Conservation (phyloP, 2,888 invertebrate genomes). For the Melolontha melolontha region DNA sequence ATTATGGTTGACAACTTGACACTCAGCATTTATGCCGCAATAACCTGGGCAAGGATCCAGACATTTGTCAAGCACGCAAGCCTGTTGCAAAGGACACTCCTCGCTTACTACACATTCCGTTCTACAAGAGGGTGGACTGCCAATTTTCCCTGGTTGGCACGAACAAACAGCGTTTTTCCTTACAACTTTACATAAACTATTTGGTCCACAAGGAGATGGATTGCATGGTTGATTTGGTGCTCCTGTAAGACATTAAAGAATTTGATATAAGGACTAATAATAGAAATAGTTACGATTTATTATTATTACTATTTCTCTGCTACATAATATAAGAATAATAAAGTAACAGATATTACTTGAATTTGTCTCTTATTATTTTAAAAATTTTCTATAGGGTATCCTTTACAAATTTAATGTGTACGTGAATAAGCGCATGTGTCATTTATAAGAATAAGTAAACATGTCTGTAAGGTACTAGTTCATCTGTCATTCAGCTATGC, state of each 20-base stretch:
- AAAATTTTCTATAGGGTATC: too few relatives aligned
- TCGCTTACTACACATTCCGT: conserved; percentile 85
- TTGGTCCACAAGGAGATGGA: conserved; percentile 79
- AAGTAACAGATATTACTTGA: too few relatives aligned
- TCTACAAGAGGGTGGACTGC: conserved; percentile 81
- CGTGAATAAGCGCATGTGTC: too few relatives aligned
- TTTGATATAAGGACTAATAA: too few relatives aligned
- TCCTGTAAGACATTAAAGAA: conserved; percentile 54
- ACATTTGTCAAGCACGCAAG: conserved; percentile 87
- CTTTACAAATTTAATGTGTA: too few relatives aligned
- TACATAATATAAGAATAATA: too few relatives aligned
- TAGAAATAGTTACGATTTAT: too few relatives aligned
- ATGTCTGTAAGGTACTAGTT: too few relatives aligned
- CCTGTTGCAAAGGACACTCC: conserved; percentile 80
- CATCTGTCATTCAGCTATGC: too few relatives aligned
- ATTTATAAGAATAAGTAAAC: too few relatives aligned
- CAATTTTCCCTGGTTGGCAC: conserved; percentile 77
- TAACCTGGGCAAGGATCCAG: conserved; percentile 84
- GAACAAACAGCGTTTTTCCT: conserved; percentile 73
- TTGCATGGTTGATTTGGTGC: conserved; percentile 73
- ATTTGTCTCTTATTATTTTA: too few relatives aligned
- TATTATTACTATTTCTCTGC: too few relatives aligned
- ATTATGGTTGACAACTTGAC: conserved; percentile 83
- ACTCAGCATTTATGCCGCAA: conserved; percentile 80
- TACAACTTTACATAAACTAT: conserved; percentile 74